A percentile compares a stretch with the other conserved stretches of the same genome.
phyloP scores from a whole-genome alignment of 2,113 vertebrate genomes.

The Phainopepla nitens region DNA sequence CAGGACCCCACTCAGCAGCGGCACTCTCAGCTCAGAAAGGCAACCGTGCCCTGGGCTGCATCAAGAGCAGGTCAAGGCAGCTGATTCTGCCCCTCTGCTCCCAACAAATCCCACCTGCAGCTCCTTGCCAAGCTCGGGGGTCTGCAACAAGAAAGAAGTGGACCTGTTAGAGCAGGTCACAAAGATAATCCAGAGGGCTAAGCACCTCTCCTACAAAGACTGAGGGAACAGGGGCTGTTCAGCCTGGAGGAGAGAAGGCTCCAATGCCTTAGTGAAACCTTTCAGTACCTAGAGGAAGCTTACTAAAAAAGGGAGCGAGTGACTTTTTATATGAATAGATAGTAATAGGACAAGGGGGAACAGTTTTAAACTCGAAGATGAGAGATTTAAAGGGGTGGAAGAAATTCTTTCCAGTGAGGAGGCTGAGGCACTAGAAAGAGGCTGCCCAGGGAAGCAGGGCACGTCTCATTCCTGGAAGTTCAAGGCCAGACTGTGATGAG shows the following conservation, averaged over 20 bases:
- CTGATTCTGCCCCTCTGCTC: background rate
- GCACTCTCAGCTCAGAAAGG: background rate
- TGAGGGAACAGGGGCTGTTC: background rate
- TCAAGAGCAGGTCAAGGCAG: background rate
- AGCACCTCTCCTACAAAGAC: background rate
- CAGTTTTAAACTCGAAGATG: background rate
- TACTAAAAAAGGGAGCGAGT: background rate
- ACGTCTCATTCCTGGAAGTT: background rate
- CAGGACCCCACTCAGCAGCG: fast-evolving
- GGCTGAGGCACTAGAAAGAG: background rate
- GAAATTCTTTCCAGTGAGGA: background rate
- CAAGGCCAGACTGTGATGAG: background rate
- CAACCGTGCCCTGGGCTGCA: background rate
- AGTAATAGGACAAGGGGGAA: background rate
- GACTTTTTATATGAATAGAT: background rate
- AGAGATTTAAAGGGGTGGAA: background rate
- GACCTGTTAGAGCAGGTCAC: background rate
- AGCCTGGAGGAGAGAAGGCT: background rate
- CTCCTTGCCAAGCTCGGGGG: background rate
- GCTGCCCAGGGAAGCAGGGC: background rate
- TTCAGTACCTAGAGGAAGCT: background rate
- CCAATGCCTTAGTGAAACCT: fast-evolving
- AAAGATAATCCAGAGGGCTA: background rate
- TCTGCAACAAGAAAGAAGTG: background rate
- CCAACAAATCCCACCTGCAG: background rate